Base-by-base conservation (phyloP, 2,888 invertebrate genomes). In the Agelastica alni region DNA sequence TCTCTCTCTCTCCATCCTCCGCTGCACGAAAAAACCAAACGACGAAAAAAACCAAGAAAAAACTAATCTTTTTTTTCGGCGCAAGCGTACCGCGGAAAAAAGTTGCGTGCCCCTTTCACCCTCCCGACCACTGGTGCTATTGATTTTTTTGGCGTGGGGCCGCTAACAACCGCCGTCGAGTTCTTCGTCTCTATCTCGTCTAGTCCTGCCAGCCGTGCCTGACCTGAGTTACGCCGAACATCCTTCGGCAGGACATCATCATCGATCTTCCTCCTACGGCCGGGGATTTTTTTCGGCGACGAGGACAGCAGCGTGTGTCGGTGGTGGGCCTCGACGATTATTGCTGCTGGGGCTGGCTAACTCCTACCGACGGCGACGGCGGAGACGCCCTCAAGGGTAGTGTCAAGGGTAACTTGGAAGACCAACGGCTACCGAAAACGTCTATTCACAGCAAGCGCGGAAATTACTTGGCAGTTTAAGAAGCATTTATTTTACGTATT, bases 141-240 rank as follows among this genome's bases (percentile, higher is more conserved):
- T 69, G 72, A 73, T 72, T 72, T 71, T 70, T 16, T 17, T 41
- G 32, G 64, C 58, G 63, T 63, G 62, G 49, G 59, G n/a, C 53
- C 52, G 52, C 44, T 46, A 42, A 48, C 53, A 30, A 45, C 49
- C 55, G 43, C 46, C 42, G 39, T 18, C 36, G 53, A 31, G 22
- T 48, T 48, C 47, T 51, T 48, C 62, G 63, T 62, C 63, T 63
- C 63, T 59, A 53, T 59, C 53, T 43, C 62, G 62, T 62, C 63
- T 63, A 62, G 60, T 60, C 60, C 60, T 59, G 51, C 52, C 51
- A 54, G 51, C 51, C 56, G 53, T 62, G 58, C 73, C 75, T 74
- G 75, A 75, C 75, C 75, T 75, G 70, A 73, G 72, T 69, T 70
- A 74, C 73, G 69, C 70, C 70, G 70, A 67, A 70, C 65, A 68